Base-by-base conservation (phyloP, 2,797 vertebrate genomes). In the Muscicapa comitata region DNA sequence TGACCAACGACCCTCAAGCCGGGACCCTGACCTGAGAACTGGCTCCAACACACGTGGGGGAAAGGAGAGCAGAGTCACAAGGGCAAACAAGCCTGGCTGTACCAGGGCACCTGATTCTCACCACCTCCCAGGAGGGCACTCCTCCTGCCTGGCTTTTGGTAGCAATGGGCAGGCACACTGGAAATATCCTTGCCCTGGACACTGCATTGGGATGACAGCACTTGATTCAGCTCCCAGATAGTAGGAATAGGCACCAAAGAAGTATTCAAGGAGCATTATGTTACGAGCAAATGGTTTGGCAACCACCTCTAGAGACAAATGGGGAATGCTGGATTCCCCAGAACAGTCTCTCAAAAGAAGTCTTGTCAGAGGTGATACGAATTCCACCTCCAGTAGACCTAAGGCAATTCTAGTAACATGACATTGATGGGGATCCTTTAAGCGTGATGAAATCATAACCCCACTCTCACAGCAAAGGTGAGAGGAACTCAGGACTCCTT, bases 11-110 rank as follows among this genome's bases (percentile, higher is more conserved):
- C 84, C 62, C 88, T 91, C 93, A 82, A 35, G 75, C 81, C 0
- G 8, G 93, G 89, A 76, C 86, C 72, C 90, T 82, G 63, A 93
- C 72, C 81, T 72, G 40, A 94, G 76, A 88, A 88, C 71, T 68
- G 86, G 73, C 85, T 96, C 89, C 68, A 94, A 72, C 0, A 0
- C 72, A 80, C 9, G 0, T 4, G 2, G 51, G 40, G 74, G 70
- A 76, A 81, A 86, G 47, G 67, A 86, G 12, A 79, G 86, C 72
- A 81, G 40, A 67, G 45, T 73, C 89, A 67, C 63, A 29, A 79
- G 67, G 91, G 80, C 85, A 81, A 78, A 17, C 23, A 48, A 74
- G 79, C 2, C 2, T 17, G 92, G 96, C 74, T 38, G 55, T 4
- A 9, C 40, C 75, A 74, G 73, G 81, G 71, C 16, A 35, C 76